Conservation (phyloP, 2,113 vertebrate species). For the Hemicordylus capensis region DNA sequence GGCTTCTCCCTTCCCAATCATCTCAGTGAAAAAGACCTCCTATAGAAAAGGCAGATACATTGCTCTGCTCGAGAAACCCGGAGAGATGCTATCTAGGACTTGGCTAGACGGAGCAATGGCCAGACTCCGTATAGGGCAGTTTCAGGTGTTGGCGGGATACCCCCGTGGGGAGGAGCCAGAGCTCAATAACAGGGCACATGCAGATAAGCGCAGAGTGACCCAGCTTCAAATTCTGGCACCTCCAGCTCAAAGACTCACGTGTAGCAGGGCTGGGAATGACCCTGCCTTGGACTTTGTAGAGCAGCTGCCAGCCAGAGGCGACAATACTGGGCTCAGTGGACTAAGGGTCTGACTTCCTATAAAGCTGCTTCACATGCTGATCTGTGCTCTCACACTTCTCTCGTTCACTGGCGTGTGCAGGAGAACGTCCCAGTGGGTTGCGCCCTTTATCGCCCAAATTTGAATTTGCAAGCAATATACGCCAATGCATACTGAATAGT, state of each 20-base stretch:
- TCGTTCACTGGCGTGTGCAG: background rate
- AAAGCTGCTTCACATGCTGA: background rate
- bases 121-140: background rate
- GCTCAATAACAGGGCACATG: background rate
- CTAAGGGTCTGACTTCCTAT: background rate
- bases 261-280: too few relatives aligned
- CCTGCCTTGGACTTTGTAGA: too few relatives aligned
- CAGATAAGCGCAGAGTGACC: too few relatives aligned
- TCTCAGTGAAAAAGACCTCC: background rate
- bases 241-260: too few relatives aligned
- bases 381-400: background rate
- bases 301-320: background rate
- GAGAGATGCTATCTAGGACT: background rate
- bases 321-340: too few relatives aligned
- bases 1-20: background rate
- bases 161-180: background rate
- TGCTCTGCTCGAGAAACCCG: background rate
- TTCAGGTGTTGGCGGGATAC: background rate
- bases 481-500: conserved; percentile 54
- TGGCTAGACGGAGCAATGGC: background rate
- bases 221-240: too few relatives aligned
- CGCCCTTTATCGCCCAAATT: background rate
- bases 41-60: background rate
- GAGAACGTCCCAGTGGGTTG: background rate
- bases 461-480: background rate